These are phyloP conservation scores for Coendou prehensilis DNA, from an alignment of 2,797 vertebrate genomes.

Conservation along the genomic window DNA sequence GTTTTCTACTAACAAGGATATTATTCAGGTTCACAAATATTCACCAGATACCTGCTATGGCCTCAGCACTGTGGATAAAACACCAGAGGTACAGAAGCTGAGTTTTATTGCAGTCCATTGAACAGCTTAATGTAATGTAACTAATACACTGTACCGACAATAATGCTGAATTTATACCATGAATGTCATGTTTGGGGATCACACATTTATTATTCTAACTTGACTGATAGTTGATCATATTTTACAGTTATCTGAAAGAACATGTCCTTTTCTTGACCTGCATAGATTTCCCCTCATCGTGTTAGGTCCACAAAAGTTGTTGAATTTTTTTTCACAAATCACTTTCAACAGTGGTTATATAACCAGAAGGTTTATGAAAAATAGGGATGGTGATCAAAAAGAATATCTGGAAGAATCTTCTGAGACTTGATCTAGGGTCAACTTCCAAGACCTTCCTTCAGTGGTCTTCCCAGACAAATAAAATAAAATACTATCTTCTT, in stretches of 20 bases:
- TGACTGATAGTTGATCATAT: background rate
- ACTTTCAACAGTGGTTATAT: background rate
- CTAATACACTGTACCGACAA: background rate
- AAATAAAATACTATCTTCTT: background rate
- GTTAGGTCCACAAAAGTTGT: background rate
- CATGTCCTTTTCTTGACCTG: background rate
- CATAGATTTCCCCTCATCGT: background rate
- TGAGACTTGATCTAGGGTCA: background rate
- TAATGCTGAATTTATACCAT: background rate
- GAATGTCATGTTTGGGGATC: background rate
- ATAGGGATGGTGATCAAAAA: background rate
- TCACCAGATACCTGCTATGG: background rate
- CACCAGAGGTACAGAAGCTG: rapidly evolving
- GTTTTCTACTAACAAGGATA: background rate
- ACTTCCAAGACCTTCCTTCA: background rate
- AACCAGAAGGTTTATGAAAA: background rate
- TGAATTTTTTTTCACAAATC: background rate
- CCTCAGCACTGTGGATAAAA: no score
- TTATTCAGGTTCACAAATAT: background rate
- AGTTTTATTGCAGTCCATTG: background rate
- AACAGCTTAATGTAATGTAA: background rate
- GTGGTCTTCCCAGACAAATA: background rate
- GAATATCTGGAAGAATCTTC: background rate
- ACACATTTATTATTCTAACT: background rate
- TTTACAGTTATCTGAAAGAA: background rate